Evolutionary conservation across 2,113 vertebrate genomes (phyloP), one percentile per base, ranked within the genome.

Genomic region (Rhinopomastus cyanomelas): DNA sequence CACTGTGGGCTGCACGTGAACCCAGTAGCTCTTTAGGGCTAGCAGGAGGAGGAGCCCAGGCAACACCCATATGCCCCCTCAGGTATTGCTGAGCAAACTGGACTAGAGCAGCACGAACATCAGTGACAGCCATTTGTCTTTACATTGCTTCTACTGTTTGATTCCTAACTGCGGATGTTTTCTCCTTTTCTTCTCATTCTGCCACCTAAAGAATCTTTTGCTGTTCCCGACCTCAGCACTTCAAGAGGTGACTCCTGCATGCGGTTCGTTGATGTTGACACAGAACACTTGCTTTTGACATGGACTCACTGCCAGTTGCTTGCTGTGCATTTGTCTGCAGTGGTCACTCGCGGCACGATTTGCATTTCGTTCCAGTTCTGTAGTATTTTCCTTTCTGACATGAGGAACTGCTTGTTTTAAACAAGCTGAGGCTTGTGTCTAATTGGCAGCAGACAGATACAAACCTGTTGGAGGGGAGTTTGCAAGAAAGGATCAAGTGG

Each of bases 191-290:
- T 98, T 97, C 90, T 97, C 92, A 92, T 94, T 96, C 94, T 98
- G 94, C 97, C 97, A 92, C 96, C 90, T 97, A 98, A 99, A 99
- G 99, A 99, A 97, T 98, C 98, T 98, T 98, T 99, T 98, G 98
- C 98, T 98, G 98, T 98, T 99, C 98, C 98, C 97, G 98, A 99
- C 97, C 98, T 98, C 98, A 99, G 98, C 98, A 99, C 98, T 98
- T 97, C 98, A 97, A 99, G 98, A 99, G 99, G 99, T 99, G 99
- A 99, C 96, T 98, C 97, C 97, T 97, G 98, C 98, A 97, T 97
- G 97, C 96, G 97, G 95, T 97, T 95, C 90, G 81, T 91, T 96
- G 90, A 91, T 93, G 92, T 55, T 95, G 96, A 96, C 96, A 48
- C 96, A 79, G 82, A 91, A 55, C 92, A 78, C 49, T 85, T 93